Evolutionary conservation across 1,140 invertebrate genomes (phyloP), one percentile per base, ranked within the genome.

Genomic region (Ceratina calcarata): DNA sequence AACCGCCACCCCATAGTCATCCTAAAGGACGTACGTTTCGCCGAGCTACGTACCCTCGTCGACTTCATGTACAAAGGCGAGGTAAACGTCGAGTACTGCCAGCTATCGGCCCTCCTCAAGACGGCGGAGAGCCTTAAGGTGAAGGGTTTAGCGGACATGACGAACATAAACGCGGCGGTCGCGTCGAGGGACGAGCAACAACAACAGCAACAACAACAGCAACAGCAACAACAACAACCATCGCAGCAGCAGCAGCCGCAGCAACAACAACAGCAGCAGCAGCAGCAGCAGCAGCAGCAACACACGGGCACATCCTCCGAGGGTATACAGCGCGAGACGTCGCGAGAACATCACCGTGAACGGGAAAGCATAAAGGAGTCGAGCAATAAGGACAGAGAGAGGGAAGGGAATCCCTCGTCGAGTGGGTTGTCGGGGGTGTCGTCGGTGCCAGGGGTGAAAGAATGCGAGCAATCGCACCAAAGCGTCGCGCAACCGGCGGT

Each of bases 1-100:
- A 97, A 96, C 90, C 96, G 97, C 84, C 97, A 98, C 93, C 98
- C 97, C 87, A 98, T 98, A 91, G 97, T 98, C 91, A 98, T 98
- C 90, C 95, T 98, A 82, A 97, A 98, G 93, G 97, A 98, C 96
- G 97, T 98, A 88, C 95, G 96, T 89, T 97, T 97, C 93, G 94
- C 95, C 87, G 97, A 98, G 93, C 95, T 98, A 91, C 95, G 97
- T 91, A 97, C 97, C 85, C 95, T 98, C 90, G 96, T 98, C 91
- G 97, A 98, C 94, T 98, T 98, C 95, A 99, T 98, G 97, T 98
- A 98, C 95, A 97, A 97, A 93, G 97, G 97, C 87, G 97, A 98
- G 93, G 97, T 98, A 84, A 98, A 97, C 95, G 97, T 98, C 86
- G 96, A 98, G 93, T 97, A 98, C 92, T 97, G 97, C 93, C 97